Conservation (phyloP, 2,113 vertebrate species). For the Paratilapia polleni region DNA sequence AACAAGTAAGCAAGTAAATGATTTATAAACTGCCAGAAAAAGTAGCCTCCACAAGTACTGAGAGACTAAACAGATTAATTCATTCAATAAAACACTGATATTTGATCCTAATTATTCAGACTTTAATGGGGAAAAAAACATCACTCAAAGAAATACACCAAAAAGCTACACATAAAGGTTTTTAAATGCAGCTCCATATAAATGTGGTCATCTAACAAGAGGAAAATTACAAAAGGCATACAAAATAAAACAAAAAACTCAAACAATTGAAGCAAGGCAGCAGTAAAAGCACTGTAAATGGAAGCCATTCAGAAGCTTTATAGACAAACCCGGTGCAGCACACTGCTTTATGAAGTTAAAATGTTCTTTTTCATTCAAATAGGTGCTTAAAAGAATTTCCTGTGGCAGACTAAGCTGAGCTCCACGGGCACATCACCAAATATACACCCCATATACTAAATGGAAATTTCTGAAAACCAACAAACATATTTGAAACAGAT, state of each 20-base stretch:
- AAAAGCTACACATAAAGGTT: neutral
- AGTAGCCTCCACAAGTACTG: neutral
- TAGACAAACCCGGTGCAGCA: neutral
- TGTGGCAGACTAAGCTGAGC: neutral
- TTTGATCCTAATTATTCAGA: neutral
- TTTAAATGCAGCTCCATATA: neutral
- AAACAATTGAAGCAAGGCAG: neutral
- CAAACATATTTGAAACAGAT: conserved; percentile 14
- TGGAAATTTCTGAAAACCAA: neutral
- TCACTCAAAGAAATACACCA: neutral
- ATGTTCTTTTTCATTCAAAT: neutral
- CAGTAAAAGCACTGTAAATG: neutral
- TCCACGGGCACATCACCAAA: neutral
- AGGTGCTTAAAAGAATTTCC: neutral
- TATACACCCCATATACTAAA: neutral
- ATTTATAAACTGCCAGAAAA: neutral
- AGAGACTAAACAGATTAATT: neutral
- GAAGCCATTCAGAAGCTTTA: neutral
- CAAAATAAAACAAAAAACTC: neutral
- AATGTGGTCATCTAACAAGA: neutral
- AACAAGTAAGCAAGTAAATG: neutral
- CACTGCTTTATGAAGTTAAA: neutral
- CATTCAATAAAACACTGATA: neutral
- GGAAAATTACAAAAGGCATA: neutral
- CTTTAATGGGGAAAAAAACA: neutral